phyloP scores from a whole-genome alignment of 2,888 invertebrate species.

The Drosophila melanocephala region DNA sequence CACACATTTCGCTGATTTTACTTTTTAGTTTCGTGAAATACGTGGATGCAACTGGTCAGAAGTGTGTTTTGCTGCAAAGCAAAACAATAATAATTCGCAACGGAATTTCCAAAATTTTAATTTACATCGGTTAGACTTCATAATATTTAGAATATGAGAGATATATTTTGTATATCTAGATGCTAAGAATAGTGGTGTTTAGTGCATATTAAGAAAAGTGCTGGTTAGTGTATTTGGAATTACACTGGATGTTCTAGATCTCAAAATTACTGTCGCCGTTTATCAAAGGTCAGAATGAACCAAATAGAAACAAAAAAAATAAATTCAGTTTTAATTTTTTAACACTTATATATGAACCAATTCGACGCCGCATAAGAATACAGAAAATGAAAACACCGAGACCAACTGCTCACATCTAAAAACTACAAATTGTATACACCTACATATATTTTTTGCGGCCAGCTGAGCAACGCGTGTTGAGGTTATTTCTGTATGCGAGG shows the following conservation, averaged over 20 bases:
- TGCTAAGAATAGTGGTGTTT: background rate
- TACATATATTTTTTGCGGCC: slow-evolving; percentile 16
- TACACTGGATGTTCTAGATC: slow-evolving; percentile 77
- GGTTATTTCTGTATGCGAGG: slow-evolving; percentile 72
- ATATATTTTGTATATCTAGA: background rate
- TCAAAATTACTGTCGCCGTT: slow-evolving; percentile 23
- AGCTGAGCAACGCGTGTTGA: slow-evolving; percentile 61
- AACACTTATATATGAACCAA: slow-evolving; percentile 22
- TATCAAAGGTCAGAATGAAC: background rate
- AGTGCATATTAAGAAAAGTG: slow-evolving; percentile 5
- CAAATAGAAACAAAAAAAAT: slow-evolving; percentile 28
- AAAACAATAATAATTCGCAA: slow-evolving; percentile 31
- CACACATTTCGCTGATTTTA: slow-evolving; percentile 68
- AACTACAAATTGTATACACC: slow-evolving; percentile 10
- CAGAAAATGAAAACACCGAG: slow-evolving; percentile 36
- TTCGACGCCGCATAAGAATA: slow-evolving; percentile 37
- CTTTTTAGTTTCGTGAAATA: slow-evolving; percentile 81
- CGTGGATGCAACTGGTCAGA: slow-evolving; percentile 78
- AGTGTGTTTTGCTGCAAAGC: slow-evolving; percentile 13
- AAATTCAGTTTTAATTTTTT: background rate
- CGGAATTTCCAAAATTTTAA: slow-evolving; percentile 20
- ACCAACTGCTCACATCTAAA: slow-evolving; percentile 1
- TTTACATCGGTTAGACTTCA: slow-evolving; percentile 9
- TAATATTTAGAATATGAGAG: background rate
- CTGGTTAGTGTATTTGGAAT: slow-evolving; percentile 51